Evolutionary conservation across 2,888 invertebrate genomes (phyloP).

Genomic region (Morpho deidamia): DNA sequence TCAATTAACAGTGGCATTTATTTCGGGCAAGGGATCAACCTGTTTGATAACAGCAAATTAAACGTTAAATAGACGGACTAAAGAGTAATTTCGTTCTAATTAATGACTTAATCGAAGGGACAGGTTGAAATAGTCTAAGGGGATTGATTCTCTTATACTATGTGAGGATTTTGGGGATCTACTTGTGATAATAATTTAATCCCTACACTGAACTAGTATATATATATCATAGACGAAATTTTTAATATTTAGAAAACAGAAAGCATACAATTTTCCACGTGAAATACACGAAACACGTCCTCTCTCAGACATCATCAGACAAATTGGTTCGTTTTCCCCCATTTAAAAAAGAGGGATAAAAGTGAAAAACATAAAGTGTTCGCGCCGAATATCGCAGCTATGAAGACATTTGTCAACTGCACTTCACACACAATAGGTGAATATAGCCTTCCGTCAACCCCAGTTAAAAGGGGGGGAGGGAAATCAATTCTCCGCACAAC

Average conservation of each 20-base stretch:
- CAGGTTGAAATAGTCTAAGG: background rate
- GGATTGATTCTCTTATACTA: constrained; percentile 3
- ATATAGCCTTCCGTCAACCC: constrained; percentile 16
- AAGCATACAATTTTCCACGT: background rate
- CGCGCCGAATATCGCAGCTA: constrained; percentile 20
- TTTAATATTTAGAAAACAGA: too few relatives aligned
- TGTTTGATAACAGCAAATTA: constrained; percentile 44
- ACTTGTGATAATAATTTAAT: too few relatives aligned
- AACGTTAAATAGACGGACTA: constrained; percentile 49
- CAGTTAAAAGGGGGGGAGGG: constrained; percentile 34
- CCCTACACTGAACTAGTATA: too few relatives aligned
- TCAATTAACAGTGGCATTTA: constrained; percentile 39
- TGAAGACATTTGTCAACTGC: constrained; percentile 28
- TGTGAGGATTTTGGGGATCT: background rate
- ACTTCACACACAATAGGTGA: constrained; percentile 27
- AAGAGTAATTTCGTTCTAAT: constrained; percentile 53
- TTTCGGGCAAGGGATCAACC: constrained; percentile 28
- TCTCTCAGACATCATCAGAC: constrained; percentile 24
- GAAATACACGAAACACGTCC: constrained; percentile 5
- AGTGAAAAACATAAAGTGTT: constrained; percentile 22
- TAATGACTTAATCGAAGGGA: constrained; percentile 25
- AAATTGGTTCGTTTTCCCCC: constrained; percentile 25
- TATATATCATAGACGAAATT: too few relatives aligned
- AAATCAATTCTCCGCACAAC: constrained; percentile 59
- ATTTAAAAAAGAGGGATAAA: constrained; percentile 10